phyloP scores from a whole-genome alignment of 2,113 vertebrate genomes.

The Pseudorhombus dupliciocellatus region DNA sequence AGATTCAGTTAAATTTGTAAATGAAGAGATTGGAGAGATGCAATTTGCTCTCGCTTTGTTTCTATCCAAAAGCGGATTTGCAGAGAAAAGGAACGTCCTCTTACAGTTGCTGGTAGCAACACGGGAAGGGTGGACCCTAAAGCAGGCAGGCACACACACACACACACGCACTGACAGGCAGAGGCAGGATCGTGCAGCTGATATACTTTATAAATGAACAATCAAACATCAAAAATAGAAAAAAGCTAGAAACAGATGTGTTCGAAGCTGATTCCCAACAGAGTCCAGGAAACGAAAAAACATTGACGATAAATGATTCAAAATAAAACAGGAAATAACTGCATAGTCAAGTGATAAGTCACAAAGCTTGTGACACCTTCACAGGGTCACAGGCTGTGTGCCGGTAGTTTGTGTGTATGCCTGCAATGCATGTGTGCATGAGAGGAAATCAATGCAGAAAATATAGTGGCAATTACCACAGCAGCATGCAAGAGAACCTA shows the following conservation, averaged over 20 bases:
- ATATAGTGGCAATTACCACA: conserved; percentile 81
- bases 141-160: neutral
- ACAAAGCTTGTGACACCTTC: neutral
- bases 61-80: conserved; percentile 27
- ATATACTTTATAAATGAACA: neutral
- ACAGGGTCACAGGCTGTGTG: conserved; percentile 8
- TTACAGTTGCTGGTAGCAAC: neutral
- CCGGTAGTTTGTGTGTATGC: neutral
- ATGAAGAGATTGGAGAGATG: conserved; percentile 45
- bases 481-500: conserved; percentile 74
- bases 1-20: conserved; percentile 51
- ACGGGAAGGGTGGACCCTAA: neutral
- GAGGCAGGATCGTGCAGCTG: neutral
- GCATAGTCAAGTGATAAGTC: neutral
- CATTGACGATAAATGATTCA: neutral
- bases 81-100: conserved; percentile 14
- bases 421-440: neutral
- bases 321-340: neutral
- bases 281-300: neutral
- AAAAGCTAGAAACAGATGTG: neutral
- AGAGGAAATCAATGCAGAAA: conserved; percentile 80
- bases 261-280: neutral
- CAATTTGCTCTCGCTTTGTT: conserved; percentile 35
- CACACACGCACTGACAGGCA: neutral
- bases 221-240: neutral